Evolutionary conservation across 37 sponge, comb jelly and placozoan genomes (phyloP).

Genomic region (Diacarnus erythraeanus): DNA sequence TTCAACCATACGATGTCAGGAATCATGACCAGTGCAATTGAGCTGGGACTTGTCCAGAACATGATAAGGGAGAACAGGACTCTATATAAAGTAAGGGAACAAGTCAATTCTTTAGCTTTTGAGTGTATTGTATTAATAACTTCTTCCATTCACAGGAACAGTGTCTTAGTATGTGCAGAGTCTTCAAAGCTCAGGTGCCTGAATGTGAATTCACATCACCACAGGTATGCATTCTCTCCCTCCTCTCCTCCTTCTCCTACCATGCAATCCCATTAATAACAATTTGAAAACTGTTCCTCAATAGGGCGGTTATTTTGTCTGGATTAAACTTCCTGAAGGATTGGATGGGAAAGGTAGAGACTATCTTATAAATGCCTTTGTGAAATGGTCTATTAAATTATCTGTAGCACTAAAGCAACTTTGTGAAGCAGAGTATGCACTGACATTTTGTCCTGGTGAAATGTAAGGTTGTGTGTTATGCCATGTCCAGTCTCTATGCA

Average conservation of each 20-base stretch:
- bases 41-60: constrained; percentile 49
- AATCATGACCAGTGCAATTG: constrained; percentile 53
- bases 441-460: constrained; percentile 26
- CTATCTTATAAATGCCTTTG: neutral
- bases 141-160: constrained; percentile 16
- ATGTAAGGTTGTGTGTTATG: constrained; percentile 9
- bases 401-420: constrained; percentile 22
- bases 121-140: neutral
- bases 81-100: constrained; percentile 32
- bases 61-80: constrained; percentile 24
- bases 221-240: constrained; percentile 5
- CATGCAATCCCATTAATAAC: no score
- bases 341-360: constrained; percentile 44
- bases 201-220: constrained; percentile 15
- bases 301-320: constrained; percentile 78
- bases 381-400: no score
- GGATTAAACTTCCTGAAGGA: constrained; percentile 60
- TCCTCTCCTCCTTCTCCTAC: neutral
- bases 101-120: no score
- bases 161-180: constrained; percentile 31
- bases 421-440: constrained; percentile 17
- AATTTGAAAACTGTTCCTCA: no score
- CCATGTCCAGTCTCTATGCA: neutral
- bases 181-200: constrained; percentile 24
- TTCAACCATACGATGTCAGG: constrained; percentile 61